Base-by-base conservation (phyloP, 2,797 vertebrate species). In the Parambassis ranga region DNA sequence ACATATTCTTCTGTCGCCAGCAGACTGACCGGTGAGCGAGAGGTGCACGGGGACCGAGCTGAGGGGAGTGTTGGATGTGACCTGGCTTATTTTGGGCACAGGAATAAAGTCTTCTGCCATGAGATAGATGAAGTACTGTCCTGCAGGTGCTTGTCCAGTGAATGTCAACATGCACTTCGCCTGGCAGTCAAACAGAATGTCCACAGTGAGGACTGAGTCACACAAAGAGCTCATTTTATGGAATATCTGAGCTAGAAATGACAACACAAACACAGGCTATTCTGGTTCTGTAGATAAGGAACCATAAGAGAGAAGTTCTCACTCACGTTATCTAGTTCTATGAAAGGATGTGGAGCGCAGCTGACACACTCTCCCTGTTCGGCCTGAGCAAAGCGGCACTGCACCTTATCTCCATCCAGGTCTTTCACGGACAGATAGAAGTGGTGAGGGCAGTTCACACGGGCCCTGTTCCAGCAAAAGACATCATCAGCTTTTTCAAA, bases 1-100 rank as follows among this genome's bases (percentile, higher is more conserved):
- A n/a, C n/a, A n/a, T n/a, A n/a, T n/a, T n/a, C n/a, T n/a, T n/a
- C n/a, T n/a, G n/a, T n/a, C n/a, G n/a, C n/a, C 6, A 15, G 26
- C 7, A 19, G 63, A 48, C 83, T 75, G 60, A 92, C 92, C 92
- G 5, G 81, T 89, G 22, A 93, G 79, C 2, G 86, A 85, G 13
- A 93, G 80, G 13, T 89, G 84, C 20, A 92, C 49, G 3, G 90
- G 87, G 6, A 89, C 71, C 9, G 89, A 65, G 52, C 91, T 91
- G 4, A 93, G 66, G 4, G 91, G 71, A 2, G 31, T 2, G 23
- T 32, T 60, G 7, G 70, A 15, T 6, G 0, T 1, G 2, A 2
- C 0, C 0, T 14, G 14, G 10, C 10, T 41, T 1, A 1, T 26
- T 42, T 11, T 64, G 14, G 71, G 81, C 0, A 10, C 26, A 14